A percentile compares a stretch with the other conserved stretches of the same genome.
phyloP scores from a whole-genome alignment of 2,113 vertebrate species.

The Puffinus mauretanicus region DNA sequence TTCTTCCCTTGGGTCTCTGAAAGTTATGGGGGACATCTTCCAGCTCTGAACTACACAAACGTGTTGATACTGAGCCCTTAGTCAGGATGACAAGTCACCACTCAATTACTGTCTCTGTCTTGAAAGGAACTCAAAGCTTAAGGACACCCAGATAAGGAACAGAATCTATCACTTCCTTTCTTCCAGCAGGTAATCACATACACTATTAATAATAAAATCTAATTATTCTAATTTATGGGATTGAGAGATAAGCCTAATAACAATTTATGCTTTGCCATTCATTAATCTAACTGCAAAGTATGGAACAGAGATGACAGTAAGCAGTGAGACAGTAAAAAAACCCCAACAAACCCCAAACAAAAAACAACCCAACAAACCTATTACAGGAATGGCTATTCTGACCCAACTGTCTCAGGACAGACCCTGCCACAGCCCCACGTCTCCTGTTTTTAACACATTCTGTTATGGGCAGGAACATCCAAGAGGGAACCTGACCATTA shows the following conservation, averaged over 20 bases:
- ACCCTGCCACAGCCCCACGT: fast-evolving
- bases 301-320: neutral
- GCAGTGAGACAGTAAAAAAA: neutral
- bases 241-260: neutral
- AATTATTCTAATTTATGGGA: neutral
- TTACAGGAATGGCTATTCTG: neutral
- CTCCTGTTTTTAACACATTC: neutral
- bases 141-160: neutral
- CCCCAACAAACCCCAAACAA: neutral
- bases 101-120: neutral
- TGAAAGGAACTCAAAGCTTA: neutral
- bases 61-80: neutral
- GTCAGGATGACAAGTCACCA: neutral
- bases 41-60: neutral
- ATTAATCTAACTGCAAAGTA: neutral
- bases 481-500: neutral
- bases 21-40: neutral
- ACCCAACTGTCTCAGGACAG: neutral
- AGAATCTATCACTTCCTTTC: neutral
- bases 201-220: neutral
- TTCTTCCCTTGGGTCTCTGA: neutral
- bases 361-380: neutral
- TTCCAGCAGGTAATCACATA: neutral
- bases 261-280: neutral
- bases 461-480: neutral